Evolutionary conservation across 1,140 invertebrate genomes (phyloP), one percentile per base, ranked within the genome.

Genomic region (Danaus melanippus): DNA sequence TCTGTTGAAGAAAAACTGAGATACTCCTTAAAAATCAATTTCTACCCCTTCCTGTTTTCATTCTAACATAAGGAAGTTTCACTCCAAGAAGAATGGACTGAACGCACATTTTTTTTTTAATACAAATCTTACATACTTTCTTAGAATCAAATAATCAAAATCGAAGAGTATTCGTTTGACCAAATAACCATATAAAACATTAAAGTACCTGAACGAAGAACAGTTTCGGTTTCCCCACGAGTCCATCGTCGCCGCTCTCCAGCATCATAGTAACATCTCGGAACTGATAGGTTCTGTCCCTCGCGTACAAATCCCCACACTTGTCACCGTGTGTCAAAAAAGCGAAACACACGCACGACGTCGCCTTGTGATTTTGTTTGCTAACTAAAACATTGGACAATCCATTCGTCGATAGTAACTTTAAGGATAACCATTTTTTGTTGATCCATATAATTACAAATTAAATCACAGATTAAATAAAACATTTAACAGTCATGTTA

Each of bases 171-270:
- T 32, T 32, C 21, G 21, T 32, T 32, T 32, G 6, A 32, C 6
- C 17, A 48, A 55, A 21, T 46, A n/a, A 42, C 5, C 8, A 11
- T 53, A 47, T 10, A 32, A 0, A 53, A 64, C 12, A 17, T 2
- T 32, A 32, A 10, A 53, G 8, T 54, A 73, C 79, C 64, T 82
- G 79, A 45, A 82, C 56, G n/a, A 82, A 67, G 8, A 79, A 67
- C 11, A 82, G 45, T 41, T 82, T 82, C 1, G 79, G 79, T 47
- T 75, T 76, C n/a, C 61, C 67, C 1, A 79, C 68, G 8, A 82
- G 62, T 7, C 49, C 58, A 3, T 49, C 42, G 12, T 76, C 60
- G 0, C 67, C 68, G 42, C 65, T 51, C 49, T 74, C 69, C 12
- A 82, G 55, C n/a, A 67, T 55, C 11, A 42, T 15, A 9, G 62